phyloP scores from a whole-genome alignment of 2,888 invertebrate genomes.

The Autographa gamma region DNA sequence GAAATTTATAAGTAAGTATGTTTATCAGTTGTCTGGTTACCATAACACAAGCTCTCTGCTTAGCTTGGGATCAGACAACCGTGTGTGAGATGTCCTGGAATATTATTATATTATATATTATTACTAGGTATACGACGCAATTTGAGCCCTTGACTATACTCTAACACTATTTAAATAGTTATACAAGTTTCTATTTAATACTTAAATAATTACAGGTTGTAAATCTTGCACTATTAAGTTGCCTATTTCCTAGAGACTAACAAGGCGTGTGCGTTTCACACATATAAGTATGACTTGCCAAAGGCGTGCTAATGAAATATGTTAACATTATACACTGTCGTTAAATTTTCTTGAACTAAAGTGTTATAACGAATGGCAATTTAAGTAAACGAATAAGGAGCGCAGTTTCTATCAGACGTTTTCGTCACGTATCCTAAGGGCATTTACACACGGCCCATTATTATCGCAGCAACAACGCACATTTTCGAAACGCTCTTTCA shows the following conservation, averaged over 20 bases:
- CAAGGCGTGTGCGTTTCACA: slow-evolving; percentile 2
- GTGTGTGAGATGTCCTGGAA: too few species aligned
- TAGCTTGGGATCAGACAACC: too few species aligned
- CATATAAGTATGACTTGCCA: not conserved
- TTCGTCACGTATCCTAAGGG: too few species aligned
- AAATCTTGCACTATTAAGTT: slow-evolving; percentile 14
- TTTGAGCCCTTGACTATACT: not conserved
- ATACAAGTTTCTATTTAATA: slow-evolving; percentile 10
- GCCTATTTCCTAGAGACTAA: slow-evolving; percentile 6
- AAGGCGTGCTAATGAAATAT: slow-evolving; percentile 6
- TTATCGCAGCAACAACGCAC: too few species aligned
- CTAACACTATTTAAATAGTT: not conserved
- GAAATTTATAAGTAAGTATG: too few species aligned
- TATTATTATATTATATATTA: too few species aligned
- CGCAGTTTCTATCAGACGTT: not conserved
- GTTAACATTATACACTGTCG: slow-evolving; percentile 3
- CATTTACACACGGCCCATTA: too few species aligned
- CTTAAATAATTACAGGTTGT: slow-evolving; percentile 14
- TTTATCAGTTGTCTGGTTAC: too few species aligned
- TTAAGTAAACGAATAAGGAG: not conserved
- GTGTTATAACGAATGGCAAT: not conserved
- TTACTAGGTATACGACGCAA: too few species aligned
- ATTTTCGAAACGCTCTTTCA: too few species aligned
- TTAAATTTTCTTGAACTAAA: not conserved
- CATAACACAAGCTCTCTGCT: too few species aligned